Evolutionary conservation across 2,113 vertebrate genomes (phyloP), one percentile per base, ranked within the genome.

Genomic region (Neopipo cinnamomea): DNA sequence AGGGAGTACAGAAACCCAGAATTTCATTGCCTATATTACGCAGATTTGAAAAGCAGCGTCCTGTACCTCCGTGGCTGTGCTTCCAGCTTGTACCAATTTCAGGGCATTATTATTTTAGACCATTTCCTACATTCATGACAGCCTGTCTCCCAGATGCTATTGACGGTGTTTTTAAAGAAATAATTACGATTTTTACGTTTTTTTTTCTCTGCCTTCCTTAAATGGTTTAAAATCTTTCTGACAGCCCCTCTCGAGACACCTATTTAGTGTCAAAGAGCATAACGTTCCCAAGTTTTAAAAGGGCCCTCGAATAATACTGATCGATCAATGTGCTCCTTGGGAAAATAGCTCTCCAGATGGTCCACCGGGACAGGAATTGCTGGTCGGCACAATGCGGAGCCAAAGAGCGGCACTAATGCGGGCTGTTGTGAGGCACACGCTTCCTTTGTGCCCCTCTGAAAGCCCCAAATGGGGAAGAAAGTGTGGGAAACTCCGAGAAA

Each of bases 351-450:
- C 98, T 98, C 98, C 99, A 99, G 99, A 99, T 99, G 99, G 98
- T 95, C 95, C 55, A 92, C 85, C 84, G 91, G 96, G 97, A 94
- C 95, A 92, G 96, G 94, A 97, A 97, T 96, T 97, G 97, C 95
- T 76, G 96, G 94, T 82, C 88, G 56, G 47, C 93, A 96, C 98
- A 98, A 98, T 97, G 97, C 91, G 72, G 98, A 98, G 98, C 98
- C 98, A 98, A 98, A 98, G 96, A 98, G 98, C 98, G 93, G 98
- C 97, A 98, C 98, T 99, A 99, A 99, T 98, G 98, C 95, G 97
- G 97, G 98, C 98, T 98, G 98, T 98, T 98, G 98, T 98, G 98
- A 98, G 98, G 99, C 99, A 99, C 98, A 99, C 98, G 98, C 98
- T 98, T 98, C 98, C 97, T 98, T 99, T 98, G 98, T 99, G 89